These are phyloP conservation scores for Acrobeloides nanus DNA, from an alignment of 2,888 invertebrate species.

Conservation along the genomic window DNA sequence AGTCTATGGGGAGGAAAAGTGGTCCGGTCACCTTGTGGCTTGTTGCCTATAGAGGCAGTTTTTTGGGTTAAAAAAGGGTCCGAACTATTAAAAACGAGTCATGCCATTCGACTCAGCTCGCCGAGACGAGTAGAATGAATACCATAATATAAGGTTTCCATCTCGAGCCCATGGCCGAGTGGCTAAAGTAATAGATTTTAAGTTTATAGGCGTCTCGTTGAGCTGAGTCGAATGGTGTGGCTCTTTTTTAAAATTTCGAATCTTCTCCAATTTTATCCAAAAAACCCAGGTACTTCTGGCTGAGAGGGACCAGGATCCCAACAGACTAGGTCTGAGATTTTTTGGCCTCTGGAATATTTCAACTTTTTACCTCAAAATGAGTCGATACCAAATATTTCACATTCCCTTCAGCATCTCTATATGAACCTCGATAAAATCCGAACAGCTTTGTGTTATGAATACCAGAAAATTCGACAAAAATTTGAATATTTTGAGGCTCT, in stretches of 20 bases:
- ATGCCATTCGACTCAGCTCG: too few species aligned
- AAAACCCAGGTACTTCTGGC: background rate
- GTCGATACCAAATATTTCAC: slow-evolving; percentile 61
- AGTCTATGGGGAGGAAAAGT: too few species aligned
- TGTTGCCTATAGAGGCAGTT: too few species aligned
- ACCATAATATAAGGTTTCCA: too few species aligned
- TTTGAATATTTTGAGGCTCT: slow-evolving; percentile 30
- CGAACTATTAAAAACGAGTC: too few species aligned
- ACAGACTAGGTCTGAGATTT: background rate
- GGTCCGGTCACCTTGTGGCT: too few species aligned
- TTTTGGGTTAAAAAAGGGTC: too few species aligned
- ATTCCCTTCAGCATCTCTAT: slow-evolving; percentile 64
- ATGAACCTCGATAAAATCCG: slow-evolving; percentile 82
- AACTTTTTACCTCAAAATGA: slow-evolving; percentile 47
- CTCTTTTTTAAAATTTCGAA: background rate
- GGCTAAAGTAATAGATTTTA: too few species aligned
- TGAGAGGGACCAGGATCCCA: background rate
- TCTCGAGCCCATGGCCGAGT: too few species aligned
- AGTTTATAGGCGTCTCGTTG: too few species aligned
- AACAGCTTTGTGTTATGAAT: slow-evolving; percentile 73
- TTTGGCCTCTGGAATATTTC: background rate
- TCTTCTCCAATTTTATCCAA: background rate
- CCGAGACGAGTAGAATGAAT: too few species aligned
- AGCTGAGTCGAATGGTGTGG: too few species aligned
- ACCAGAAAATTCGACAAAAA: slow-evolving; percentile 76